A percentile compares a stretch with the other conserved stretches of the same genome.
These are phyloP conservation scores for Pogonophryne albipinna DNA, from an alignment of 2,797 vertebrate species.

Conservation along the genomic window DNA sequence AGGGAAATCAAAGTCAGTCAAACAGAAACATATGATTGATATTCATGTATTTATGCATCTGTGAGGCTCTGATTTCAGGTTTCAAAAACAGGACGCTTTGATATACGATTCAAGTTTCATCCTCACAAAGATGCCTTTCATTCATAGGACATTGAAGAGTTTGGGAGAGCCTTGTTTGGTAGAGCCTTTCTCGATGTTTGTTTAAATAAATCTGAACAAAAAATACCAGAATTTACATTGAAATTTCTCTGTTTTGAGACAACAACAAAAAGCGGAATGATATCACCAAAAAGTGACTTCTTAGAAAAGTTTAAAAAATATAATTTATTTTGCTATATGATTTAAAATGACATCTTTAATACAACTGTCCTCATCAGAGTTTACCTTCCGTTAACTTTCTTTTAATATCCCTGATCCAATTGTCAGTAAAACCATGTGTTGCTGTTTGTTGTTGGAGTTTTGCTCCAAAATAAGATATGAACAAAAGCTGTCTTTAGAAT, in stretches of 20 bases:
- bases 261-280: neutral
- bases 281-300: no score
- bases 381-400: neutral
- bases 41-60: slow-evolving; percentile 46
- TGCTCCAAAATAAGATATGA: no score
- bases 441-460: no score
- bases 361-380: slow-evolving; percentile 9
- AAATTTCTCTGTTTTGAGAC: neutral
- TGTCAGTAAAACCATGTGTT: neutral
- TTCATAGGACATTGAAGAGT: slow-evolving; percentile 24
- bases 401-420: slow-evolving; percentile 1
- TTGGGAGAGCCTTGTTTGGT: neutral
- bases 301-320: neutral
- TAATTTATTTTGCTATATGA: no score
- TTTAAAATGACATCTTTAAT: neutral
- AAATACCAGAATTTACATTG: slow-evolving; percentile 14
- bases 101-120: slow-evolving; percentile 38
- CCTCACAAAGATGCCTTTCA: slow-evolving; percentile 41
- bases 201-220: neutral
- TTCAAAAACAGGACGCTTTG: slow-evolving; percentile 47
- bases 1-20: slow-evolving; percentile 25
- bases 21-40: slow-evolving; percentile 32
- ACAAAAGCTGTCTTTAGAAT: no score
- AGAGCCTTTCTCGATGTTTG: neutral
- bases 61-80: slow-evolving; percentile 20